phyloP scores from a whole-genome alignment of 2,888 invertebrate genomes.

The Erebia palarica region DNA sequence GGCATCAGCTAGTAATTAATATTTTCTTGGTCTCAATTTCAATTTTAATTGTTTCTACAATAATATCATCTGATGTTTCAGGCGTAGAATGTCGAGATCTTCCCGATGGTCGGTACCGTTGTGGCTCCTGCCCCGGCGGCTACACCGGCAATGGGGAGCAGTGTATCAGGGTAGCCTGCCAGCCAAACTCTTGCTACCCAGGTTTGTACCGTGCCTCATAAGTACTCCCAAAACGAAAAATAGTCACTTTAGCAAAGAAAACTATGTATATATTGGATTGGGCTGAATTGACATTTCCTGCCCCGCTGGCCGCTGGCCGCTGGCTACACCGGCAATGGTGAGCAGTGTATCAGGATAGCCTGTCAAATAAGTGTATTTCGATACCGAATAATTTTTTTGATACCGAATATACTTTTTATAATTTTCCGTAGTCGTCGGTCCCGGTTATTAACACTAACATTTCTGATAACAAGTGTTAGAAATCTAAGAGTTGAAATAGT shows the following conservation, averaged over 20 bases:
- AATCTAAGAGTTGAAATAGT: too few relatives aligned
- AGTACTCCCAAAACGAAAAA: too few relatives aligned
- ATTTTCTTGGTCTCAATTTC: too few relatives aligned
- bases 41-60: too few relatives aligned
- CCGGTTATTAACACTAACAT: too few relatives aligned
- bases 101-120: constrained; percentile 84
- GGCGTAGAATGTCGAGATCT: constrained; percentile 44
- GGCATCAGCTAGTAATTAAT: too few relatives aligned
- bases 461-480: too few relatives aligned
- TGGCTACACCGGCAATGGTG: constrained; percentile 89
- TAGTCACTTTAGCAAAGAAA: too few relatives aligned
- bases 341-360: constrained; percentile 81
- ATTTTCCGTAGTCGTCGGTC: too few relatives aligned
- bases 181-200: constrained; percentile 42
- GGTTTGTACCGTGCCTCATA: constrained; percentile 44
- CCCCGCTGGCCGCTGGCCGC: constrained; percentile 92
- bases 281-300: constrained; percentile 74
- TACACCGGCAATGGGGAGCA: constrained; percentile 87
- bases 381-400: too few relatives aligned
- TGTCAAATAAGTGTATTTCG: constrained; percentile 49
- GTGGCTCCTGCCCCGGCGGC: constrained; percentile 93
- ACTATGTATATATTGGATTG: too few relatives aligned
- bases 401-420: too few relatives aligned
- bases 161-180: constrained; percentile 79
- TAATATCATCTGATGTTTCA: not conserved